Evolutionary conservation across 2,113 vertebrate genomes (phyloP).

Genomic region (Sapajus apella): DNA sequence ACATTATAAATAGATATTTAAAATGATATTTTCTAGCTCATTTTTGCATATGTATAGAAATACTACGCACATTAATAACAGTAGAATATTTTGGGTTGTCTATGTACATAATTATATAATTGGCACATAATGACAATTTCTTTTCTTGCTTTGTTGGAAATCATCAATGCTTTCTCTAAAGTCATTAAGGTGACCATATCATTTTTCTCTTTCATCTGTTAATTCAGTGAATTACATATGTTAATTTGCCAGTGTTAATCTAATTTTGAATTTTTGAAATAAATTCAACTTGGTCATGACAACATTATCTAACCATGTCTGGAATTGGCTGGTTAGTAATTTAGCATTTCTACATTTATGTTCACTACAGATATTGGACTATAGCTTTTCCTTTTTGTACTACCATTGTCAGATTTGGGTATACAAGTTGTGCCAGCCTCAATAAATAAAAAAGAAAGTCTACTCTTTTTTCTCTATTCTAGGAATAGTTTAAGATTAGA

Average conservation of each 20-base stretch:
- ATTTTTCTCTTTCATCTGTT: not conserved
- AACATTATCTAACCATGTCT: not conserved
- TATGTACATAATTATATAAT: not conserved
- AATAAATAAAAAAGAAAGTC: not conserved
- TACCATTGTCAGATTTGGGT: not conserved
- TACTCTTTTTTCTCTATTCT: not conserved
- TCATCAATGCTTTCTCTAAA: not conserved
- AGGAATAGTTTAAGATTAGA: not conserved
- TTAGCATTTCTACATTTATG: not conserved
- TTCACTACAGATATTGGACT: not conserved
- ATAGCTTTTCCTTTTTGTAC: not conserved
- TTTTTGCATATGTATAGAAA: not conserved
- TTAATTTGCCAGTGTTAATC: not conserved
- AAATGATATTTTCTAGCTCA: not conserved
- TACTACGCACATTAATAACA: not conserved
- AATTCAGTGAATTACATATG: not conserved
- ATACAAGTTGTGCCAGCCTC: not conserved
- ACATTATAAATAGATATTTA: not conserved
- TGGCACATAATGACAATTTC: not conserved
- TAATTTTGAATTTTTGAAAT: not conserved
- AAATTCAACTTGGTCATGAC: not conserved
- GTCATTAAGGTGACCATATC: not conserved
- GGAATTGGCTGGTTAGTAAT: not conserved
- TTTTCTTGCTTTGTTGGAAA: constrained; percentile 20
- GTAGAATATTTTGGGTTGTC: not conserved